Conservation (phyloP, 2,888 invertebrate species). For the Andrena praecox region DNA sequence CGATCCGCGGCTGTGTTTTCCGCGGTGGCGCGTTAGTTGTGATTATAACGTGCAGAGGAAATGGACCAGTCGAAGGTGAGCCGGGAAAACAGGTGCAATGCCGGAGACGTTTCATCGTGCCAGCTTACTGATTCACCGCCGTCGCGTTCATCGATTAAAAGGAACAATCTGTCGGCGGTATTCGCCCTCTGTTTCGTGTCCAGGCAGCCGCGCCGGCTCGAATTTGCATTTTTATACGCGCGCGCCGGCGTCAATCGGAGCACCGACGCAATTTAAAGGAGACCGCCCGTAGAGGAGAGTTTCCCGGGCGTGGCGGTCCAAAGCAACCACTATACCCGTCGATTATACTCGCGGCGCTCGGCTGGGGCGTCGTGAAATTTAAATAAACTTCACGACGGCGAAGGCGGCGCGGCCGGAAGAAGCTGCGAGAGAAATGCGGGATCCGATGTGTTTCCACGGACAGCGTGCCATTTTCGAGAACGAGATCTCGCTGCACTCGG, state of each 20-base stretch:
- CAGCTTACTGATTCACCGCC: conserved; percentile 24
- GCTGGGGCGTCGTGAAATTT: too few relatives aligned
- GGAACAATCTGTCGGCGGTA: background rate
- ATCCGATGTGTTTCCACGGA: conserved; percentile 1
- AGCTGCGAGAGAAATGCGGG: conserved; percentile 16
- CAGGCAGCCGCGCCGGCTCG: background rate
- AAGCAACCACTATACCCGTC: too few relatives aligned
- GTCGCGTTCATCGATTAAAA: conserved; percentile 30
- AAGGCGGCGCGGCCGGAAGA: too few relatives aligned
- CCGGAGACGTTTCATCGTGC: conserved; percentile 20
- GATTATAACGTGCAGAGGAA: conserved; percentile 55
- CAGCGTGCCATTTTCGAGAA: conserved; percentile 30
- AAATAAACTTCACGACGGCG: too few relatives aligned
- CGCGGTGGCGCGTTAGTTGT: conserved; percentile 51
- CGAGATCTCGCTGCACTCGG: conserved; percentile 24
- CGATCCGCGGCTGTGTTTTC: conserved; percentile 39
- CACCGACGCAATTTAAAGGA: conserved; percentile 22
- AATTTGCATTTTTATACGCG: conserved; percentile 27
- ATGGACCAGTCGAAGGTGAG: background rate
- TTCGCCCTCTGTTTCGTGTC: background rate
- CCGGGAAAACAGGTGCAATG: conserved; percentile 23
- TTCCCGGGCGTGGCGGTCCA: background rate
- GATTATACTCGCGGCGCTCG: too few relatives aligned
- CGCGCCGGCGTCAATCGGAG: background rate
- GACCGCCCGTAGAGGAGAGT: conserved; percentile 1